Conservation (phyloP, 1,140 invertebrate genomes). For the Drosophila ficusphila region DNA sequence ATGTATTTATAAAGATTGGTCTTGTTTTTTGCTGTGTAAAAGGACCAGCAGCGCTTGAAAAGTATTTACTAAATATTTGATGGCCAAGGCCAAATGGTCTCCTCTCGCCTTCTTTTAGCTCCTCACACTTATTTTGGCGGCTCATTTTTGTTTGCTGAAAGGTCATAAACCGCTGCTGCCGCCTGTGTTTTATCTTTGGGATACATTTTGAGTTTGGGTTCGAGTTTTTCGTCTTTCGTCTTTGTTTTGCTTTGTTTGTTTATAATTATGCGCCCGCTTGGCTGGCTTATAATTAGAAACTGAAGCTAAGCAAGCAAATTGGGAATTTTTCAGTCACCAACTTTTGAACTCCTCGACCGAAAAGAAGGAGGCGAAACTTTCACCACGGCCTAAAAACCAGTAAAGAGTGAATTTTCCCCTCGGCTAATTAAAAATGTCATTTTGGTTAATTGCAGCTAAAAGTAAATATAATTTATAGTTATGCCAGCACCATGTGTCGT, state of each 20-base stretch:
- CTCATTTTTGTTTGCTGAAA: conserved; percentile 45
- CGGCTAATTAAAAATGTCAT: conserved; percentile 40
- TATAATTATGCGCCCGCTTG: conserved; percentile 74
- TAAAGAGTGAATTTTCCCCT: conserved; percentile 4
- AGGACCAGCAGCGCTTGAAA: conserved; percentile 6
- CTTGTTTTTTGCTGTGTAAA: conserved; percentile 1
- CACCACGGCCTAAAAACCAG: background rate
- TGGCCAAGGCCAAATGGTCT: conserved; percentile 37
- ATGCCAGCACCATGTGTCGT: conserved; percentile 7
- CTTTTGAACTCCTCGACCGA: conserved; percentile 35
- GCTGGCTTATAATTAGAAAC: conserved; percentile 67
- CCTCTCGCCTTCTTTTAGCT: background rate
- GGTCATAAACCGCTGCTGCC: conserved; percentile 59
- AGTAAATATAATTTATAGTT: conserved; percentile 42
- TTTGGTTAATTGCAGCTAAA: conserved; percentile 37
- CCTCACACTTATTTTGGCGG: conserved; percentile 22
- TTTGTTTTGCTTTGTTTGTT: conserved; percentile 52
- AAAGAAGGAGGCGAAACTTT: conserved; percentile 8
- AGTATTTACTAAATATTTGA: conserved; percentile 49
- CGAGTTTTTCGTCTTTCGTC: conserved; percentile 21
- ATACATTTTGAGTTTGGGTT: conserved; percentile 29
- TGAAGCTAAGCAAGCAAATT: conserved; percentile 44
- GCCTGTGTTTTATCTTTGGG: conserved; percentile 31
- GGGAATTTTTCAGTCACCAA: conserved; percentile 52
- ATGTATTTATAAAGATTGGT: background rate